phyloP scores from a whole-genome alignment of 1,140 invertebrate genomes.

The Diorhabda carinulata region DNA sequence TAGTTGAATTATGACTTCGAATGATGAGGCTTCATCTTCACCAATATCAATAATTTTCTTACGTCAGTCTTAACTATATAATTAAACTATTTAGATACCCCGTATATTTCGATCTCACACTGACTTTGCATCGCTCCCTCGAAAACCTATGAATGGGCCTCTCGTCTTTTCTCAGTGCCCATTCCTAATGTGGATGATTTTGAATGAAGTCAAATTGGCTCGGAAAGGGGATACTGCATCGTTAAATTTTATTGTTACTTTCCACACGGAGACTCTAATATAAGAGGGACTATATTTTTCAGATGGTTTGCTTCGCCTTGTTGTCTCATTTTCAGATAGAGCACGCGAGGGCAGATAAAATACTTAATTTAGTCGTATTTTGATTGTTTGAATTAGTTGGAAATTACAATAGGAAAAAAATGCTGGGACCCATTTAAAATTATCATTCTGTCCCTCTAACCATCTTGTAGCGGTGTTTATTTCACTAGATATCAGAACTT shows the following conservation, averaged over 20 bases:
- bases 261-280: slow-evolving; percentile 24
- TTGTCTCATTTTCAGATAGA: not conserved
- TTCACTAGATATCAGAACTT: too few relatives aligned
- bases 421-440: not conserved
- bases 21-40: too few relatives aligned
- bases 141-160: slow-evolving; percentile 31
- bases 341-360: not conserved
- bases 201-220: slow-evolving; percentile 38
- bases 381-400: too few relatives aligned
- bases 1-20: too few relatives aligned
- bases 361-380: too few relatives aligned
- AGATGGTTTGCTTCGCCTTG: not conserved
- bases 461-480: too few relatives aligned
- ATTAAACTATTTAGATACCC: too few relatives aligned
- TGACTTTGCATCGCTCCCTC: slow-evolving; percentile 10
- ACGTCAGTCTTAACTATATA: too few relatives aligned
- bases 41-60: too few relatives aligned
- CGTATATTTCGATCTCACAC: not conserved
- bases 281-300: not conserved
- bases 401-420: not conserved
- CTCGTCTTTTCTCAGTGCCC: slow-evolving; percentile 23
- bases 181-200: slow-evolving; percentile 26
- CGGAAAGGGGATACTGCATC: slow-evolving; percentile 27
- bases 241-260: slow-evolving; percentile 30
- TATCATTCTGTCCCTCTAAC: too few relatives aligned